Conservation (phyloP, 1,140 invertebrate species). For the Lithobius niger region DNA sequence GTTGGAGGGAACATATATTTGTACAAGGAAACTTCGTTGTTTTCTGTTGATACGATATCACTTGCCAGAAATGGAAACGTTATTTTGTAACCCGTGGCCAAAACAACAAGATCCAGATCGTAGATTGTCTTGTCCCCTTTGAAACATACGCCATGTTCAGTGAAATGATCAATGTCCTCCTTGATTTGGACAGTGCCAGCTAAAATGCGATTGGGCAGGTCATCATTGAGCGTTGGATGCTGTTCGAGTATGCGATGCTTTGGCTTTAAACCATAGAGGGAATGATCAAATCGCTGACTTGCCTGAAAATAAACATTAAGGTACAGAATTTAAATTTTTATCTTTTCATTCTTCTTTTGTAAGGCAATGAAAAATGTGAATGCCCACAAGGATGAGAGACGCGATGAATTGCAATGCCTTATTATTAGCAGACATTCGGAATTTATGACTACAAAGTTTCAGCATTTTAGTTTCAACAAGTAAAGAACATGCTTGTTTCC, state of each 20-base stretch:
- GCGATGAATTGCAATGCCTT: too few species aligned
- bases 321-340: background rate
- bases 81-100: conserved; percentile 34
- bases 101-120: conserved; percentile 27
- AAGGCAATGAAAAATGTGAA: too few species aligned
- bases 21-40: conserved; percentile 35
- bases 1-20: conserved; percentile 35
- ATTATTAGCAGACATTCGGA: too few species aligned
- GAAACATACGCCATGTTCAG: too few species aligned
- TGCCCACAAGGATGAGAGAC: too few species aligned
- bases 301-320: too few species aligned
- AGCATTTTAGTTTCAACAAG: too few species aligned
- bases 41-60: conserved; percentile 16
- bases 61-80: conserved; percentile 30
- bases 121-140: conserved; percentile 14
- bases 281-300: conserved; percentile 36
- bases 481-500: too few species aligned
- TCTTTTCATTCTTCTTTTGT: background rate
- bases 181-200: conserved; percentile 34
- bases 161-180: conserved; percentile 30
- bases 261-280: conserved; percentile 35
- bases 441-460: too few species aligned
- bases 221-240: conserved; percentile 43
- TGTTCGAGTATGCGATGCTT: conserved; percentile 32
- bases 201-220: conserved; percentile 37